Percentiles rank a stretch among this genome's conserved stretches.
Evolutionary conservation across 2,113 vertebrate species (phyloP).

Genomic region (Ornithorhynchus anatinus): DNA sequence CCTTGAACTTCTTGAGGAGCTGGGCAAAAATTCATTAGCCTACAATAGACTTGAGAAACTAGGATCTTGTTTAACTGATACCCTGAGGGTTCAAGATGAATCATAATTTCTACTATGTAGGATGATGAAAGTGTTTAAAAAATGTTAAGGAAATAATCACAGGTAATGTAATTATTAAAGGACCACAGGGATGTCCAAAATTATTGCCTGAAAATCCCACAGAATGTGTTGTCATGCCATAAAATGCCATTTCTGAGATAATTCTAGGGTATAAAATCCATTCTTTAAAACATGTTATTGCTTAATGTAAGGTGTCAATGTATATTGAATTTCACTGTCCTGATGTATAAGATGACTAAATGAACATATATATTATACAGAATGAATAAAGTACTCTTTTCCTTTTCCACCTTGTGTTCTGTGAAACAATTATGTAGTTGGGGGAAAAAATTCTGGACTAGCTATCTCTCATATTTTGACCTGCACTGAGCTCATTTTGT

Average conservation of each 20-base stretch:
- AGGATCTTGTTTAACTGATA: too few species aligned
- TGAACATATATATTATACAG: not conserved
- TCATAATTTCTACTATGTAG: too few species aligned
- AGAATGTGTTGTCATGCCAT: not conserved
- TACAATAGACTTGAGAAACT: too few species aligned
- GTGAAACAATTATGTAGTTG: slow-evolving; percentile 18
- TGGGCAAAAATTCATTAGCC: too few species aligned
- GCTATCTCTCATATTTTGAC: slow-evolving; percentile 10
- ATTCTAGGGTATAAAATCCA: not conserved
- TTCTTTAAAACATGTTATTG: not conserved
- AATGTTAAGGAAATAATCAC: too few species aligned
- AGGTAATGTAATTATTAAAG: too few species aligned
- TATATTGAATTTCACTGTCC: not conserved
- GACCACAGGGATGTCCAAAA: too few species aligned
- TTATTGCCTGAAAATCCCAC: slow-evolving; percentile 29
- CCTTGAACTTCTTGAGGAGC: too few species aligned
- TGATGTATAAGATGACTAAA: not conserved
- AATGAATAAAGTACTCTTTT: not conserved
- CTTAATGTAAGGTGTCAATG: not conserved
- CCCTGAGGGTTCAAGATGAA: too few species aligned
- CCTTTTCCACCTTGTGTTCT: slow-evolving; percentile 13
- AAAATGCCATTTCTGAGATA: slow-evolving; percentile 11
- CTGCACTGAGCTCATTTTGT: not conserved
- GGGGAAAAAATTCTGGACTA: not conserved
- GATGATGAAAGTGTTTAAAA: too few species aligned